Evolutionary conservation across 2,797 vertebrate genomes (phyloP).

Genomic region (Semaprochilodus insignis): DNA sequence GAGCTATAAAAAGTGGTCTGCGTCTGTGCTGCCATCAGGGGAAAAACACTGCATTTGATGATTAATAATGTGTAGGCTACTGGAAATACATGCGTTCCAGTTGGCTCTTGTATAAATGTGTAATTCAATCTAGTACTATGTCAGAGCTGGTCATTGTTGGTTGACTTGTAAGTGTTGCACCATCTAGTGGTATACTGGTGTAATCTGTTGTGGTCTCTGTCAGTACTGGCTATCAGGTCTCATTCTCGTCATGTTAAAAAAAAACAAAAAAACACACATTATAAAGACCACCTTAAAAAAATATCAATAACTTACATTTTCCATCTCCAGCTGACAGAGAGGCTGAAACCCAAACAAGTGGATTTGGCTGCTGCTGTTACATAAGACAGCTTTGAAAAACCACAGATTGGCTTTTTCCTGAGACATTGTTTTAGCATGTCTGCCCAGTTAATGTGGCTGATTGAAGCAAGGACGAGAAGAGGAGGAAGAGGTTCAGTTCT

Average conservation of each 20-base stretch:
- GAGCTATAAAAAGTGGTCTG: not conserved
- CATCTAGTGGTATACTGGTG: slow-evolving; percentile 34
- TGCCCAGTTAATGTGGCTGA: slow-evolving; percentile 65
- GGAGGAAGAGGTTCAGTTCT: slow-evolving; percentile 53
- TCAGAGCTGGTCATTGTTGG: not conserved
- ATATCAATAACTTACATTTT: slow-evolving; percentile 39
- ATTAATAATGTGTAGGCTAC: not conserved
- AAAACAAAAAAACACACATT: not conserved
- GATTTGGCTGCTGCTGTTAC: slow-evolving; percentile 59
- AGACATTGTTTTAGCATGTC: slow-evolving; percentile 67
- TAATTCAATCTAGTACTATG: not conserved
- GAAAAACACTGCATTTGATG: not conserved
- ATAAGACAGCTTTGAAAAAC: slow-evolving; percentile 65
- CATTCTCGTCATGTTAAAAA: not conserved
- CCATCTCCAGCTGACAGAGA: slow-evolving; percentile 39
- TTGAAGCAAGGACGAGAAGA: slow-evolving; percentile 57
- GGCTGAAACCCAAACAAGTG: slow-evolving; percentile 55
- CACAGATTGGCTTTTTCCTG: slow-evolving; percentile 65
- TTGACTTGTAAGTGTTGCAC: slow-evolving; percentile 20
- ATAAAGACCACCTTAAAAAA: slow-evolving; percentile 44
- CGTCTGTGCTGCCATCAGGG: not conserved
- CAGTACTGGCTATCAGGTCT: not conserved
- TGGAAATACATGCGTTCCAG: slow-evolving; percentile 1
- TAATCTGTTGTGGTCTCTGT: not conserved
- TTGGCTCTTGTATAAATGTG: not conserved